Conservation (phyloP, 2,888 invertebrate genomes). For the Cerceris rybyensis region DNA sequence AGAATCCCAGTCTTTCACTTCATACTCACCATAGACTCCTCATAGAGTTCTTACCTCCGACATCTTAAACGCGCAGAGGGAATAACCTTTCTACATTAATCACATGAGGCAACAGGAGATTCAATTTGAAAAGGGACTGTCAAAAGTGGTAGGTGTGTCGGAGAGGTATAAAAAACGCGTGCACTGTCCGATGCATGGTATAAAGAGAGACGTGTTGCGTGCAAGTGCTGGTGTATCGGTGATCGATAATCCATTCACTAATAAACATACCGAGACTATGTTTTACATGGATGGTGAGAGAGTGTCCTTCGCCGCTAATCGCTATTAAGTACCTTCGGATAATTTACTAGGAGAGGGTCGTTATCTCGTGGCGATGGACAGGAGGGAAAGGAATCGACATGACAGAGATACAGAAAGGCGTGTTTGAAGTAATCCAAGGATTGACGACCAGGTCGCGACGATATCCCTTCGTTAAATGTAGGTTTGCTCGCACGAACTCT, state of each 20-base stretch:
- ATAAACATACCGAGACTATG: constrained; percentile 62
- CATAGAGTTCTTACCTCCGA: no score
- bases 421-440: constrained; percentile 51
- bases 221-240: constrained; percentile 15
- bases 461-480: constrained; percentile 87
- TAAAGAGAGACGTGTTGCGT: constrained; percentile 3
- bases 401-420: constrained; percentile 28
- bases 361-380: constrained; percentile 22
- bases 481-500: constrained; percentile 93
- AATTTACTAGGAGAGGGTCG: constrained; percentile 33
- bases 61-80: neutral
- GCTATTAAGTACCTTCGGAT: constrained; percentile 51
- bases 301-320: constrained; percentile 49
- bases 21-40: no score
- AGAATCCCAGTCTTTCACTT: no score
- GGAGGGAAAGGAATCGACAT: constrained; percentile 19
- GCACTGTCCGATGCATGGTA: neutral
- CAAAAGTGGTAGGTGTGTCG: neutral
- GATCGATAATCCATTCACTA: constrained; percentile 56
- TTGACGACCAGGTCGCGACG: constrained; percentile 53
- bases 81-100: neutral
- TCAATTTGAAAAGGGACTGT: neutral
- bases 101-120: no score
- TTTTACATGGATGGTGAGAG: constrained; percentile 48
- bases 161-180: neutral